These are phyloP conservation scores for Apostichopus japonicus DNA, from an alignment of 35 echinoderm and acorn worm genomes.

Conservation along the genomic window DNA sequence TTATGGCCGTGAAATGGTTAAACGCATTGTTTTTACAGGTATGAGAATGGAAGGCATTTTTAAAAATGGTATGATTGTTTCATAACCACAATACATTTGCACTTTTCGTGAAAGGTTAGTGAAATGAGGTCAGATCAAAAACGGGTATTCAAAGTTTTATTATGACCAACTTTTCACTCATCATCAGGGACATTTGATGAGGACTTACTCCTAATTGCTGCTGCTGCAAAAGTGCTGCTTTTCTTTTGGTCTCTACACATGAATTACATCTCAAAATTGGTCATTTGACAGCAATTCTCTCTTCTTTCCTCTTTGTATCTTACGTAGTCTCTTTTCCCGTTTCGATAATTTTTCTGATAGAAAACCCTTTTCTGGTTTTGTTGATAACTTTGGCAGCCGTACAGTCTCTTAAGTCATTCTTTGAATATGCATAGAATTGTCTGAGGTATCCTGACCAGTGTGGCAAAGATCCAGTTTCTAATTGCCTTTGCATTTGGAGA, in stretches of 20 bases:
- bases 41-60: background rate
- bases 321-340: background rate
- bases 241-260: background rate
- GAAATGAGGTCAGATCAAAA: background rate
- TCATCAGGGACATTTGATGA: background rate
- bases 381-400: background rate
- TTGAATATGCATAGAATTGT: background rate
- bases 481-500: no score
- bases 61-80: background rate
- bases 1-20: background rate
- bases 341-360: background rate
- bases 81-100: background rate
- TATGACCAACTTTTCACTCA: background rate
- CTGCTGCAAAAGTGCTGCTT: background rate
- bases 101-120: background rate
- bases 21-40: background rate
- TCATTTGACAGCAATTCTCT: background rate
- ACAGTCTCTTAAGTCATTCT: background rate
- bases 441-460: no score
- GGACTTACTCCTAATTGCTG: background rate
- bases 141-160: conserved; percentile 4
- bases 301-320: background rate
- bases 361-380: background rate
- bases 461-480: no score
- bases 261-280: background rate